Percentiles rank a stretch among this genome's conserved stretches.
phyloP scores from a whole-genome alignment of 2,888 invertebrate species.

The Cecidostiba fungosa region DNA sequence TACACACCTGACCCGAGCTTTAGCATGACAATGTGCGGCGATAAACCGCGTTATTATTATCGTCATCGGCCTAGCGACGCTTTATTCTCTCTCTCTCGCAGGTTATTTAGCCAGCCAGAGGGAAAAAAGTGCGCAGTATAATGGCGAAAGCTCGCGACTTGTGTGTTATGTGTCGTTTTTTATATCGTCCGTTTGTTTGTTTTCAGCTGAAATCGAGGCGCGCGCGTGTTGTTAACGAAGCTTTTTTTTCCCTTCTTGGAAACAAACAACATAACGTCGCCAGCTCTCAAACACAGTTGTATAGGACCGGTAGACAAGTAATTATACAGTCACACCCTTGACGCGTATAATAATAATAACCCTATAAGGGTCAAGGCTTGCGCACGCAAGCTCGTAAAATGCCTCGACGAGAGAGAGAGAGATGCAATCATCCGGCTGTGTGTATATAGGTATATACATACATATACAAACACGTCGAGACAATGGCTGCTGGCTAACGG shows the following conservation, averaged over 20 bases:
- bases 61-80: conserved; percentile 50
- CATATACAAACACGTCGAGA: not conserved
- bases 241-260: not conserved
- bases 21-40: conserved; percentile 56
- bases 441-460: not conserved
- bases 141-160: conserved; percentile 6
- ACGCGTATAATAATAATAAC: not conserved
- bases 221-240: not conserved
- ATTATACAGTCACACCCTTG: not conserved
- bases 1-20: conserved; percentile 25
- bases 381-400: not conserved
- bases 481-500: not conserved
- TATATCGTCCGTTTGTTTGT: not conserved
- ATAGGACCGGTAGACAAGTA: not conserved
- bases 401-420: not conserved
- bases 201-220: not conserved
- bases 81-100: not conserved
- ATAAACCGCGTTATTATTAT: conserved; percentile 59
- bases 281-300: too few relatives aligned
- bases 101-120: not conserved
- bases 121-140: not conserved
- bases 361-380: not conserved
- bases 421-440: not conserved
- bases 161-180: not conserved
- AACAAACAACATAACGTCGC: too few relatives aligned